Evolutionary conservation across 2,888 invertebrate genomes (phyloP).

Genomic region (Oxystoma pomonae): DNA sequence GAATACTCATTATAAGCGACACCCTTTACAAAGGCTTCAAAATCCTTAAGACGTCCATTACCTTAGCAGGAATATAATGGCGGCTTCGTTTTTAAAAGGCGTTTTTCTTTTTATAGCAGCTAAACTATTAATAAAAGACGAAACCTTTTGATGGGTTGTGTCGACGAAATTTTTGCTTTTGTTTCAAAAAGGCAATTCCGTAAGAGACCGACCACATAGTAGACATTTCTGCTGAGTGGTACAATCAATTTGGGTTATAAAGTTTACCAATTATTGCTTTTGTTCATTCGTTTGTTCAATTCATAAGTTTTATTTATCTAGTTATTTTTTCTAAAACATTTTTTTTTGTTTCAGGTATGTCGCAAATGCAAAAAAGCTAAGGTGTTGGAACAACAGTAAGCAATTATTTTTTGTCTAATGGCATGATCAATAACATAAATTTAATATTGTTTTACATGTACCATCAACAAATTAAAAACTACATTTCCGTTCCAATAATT

Average conservation of each 20-base stretch:
- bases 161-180: not conserved
- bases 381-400: too few relatives aligned
- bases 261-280: too few relatives aligned
- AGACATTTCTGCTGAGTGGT: not conserved
- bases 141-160: not conserved
- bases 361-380: too few relatives aligned
- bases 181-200: not conserved
- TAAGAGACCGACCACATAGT: not conserved
- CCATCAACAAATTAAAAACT: too few relatives aligned
- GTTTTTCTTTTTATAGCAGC: not conserved
- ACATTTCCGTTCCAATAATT: not conserved
- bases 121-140: not conserved
- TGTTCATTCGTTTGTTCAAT: too few relatives aligned
- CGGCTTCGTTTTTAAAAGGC: constrained; percentile 2
- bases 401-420: too few relatives aligned
- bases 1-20: constrained; percentile 16
- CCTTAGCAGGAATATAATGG: constrained; percentile 10
- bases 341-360: too few relatives aligned
- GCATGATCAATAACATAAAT: too few relatives aligned
- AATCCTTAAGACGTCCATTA: constrained; percentile 18
- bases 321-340: too few relatives aligned
- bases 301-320: too few relatives aligned
- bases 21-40: constrained; percentile 17
- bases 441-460: too few relatives aligned
- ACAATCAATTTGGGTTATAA: not conserved